Evolutionary conservation across 35 echinoderm and acorn worm genomes (phyloP), one percentile per base, ranked within the genome.

Genomic region (Holothuria glaberrima): DNA sequence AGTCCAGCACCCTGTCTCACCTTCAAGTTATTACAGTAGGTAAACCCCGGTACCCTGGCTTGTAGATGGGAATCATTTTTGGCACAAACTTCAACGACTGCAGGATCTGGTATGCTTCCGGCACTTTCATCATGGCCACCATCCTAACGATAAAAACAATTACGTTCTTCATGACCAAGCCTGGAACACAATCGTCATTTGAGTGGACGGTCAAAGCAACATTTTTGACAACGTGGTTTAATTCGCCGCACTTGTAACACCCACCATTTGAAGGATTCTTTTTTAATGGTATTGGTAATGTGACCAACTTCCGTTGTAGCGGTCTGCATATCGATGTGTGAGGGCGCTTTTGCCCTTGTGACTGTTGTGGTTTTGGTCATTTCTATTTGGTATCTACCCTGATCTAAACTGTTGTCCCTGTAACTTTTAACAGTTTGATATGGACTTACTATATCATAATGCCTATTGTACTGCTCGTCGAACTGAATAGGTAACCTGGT

Each of bases 161-260:
- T n/a, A n/a, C n/a, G n/a, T n/a, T n/a, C n/a, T n/a, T n/a, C n/a
- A n/a, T n/a, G n/a, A n/a, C n/a, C n/a, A n/a, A n/a, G n/a, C n/a
- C n/a, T n/a, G n/a, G n/a, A n/a, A n/a, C n/a, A n/a, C n/a, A n/a
- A n/a, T n/a, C n/a, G n/a, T n/a, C n/a, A n/a, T n/a, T n/a, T n/a
- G n/a, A n/a, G n/a, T n/a, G n/a, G n/a, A n/a, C n/a, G 44, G 76
- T 81, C 76, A 81, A 50, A 29, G 22, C 48, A 12, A 12, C 76
- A 81, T 6, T 30, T 58, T 5, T n/a, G 5, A 30, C 52, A 6
- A 30, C 28, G 44, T 81, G 76, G 27, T 54, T 54, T 5, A 13
- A 30, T 48, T 81, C 76, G 22, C 76, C 76, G 27, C 76, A 81
- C 20, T 81, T 58, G 41, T 81, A 81, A 50, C 76, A 25, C 46